Conservation (phyloP, 1,140 invertebrate genomes). For the Steinernema khuongi region DNA sequence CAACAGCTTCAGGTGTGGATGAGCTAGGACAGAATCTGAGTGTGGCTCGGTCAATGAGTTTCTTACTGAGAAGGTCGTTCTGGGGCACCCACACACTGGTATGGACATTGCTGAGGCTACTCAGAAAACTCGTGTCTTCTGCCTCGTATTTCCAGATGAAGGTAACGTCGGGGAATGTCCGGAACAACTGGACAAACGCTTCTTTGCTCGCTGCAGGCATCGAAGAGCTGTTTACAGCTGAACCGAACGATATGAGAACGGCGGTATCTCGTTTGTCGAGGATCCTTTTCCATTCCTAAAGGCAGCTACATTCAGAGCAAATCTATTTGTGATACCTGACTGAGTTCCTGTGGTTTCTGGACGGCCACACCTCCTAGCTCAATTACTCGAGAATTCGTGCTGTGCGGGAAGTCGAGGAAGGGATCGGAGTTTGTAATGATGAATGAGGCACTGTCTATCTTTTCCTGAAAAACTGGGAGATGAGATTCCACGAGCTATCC, state of each 20-base stretch:
- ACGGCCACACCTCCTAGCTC: slow-evolving; percentile 20
- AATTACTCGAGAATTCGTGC: slow-evolving; percentile 19
- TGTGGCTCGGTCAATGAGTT: not conserved
- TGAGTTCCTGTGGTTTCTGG: not conserved
- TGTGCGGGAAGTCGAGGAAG: slow-evolving; percentile 22
- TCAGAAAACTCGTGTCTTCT: not conserved
- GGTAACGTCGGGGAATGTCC: slow-evolving; percentile 25
- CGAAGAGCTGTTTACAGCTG: not conserved
- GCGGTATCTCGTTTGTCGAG: slow-evolving; percentile 10
- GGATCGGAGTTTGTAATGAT: slow-evolving; percentile 21
- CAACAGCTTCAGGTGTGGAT: slow-evolving; percentile 43
- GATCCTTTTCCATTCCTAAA: slow-evolving; percentile 26
- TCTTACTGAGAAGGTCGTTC: slow-evolving; percentile 21
- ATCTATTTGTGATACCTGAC: slow-evolving; percentile 24
- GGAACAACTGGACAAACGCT: slow-evolving; percentile 18
- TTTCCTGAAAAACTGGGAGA: slow-evolving; percentile 25
- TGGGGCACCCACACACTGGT: slow-evolving; percentile 17
- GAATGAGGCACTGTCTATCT: slow-evolving; percentile 10
- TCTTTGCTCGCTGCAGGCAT: slow-evolving; percentile 14
- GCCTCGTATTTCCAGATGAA: slow-evolving; percentile 30
- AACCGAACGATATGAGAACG: slow-evolving; percentile 28
- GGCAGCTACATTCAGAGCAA: not conserved
- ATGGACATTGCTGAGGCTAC: not conserved
- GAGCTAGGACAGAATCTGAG: slow-evolving; percentile 19
- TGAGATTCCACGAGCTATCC: too few relatives aligned